A percentile compares a stretch with the other conserved stretches of the same genome.
These are phyloP conservation scores for Troglohyphantes excavatus DNA, from an alignment of 2,888 invertebrate species.

Conservation along the genomic window DNA sequence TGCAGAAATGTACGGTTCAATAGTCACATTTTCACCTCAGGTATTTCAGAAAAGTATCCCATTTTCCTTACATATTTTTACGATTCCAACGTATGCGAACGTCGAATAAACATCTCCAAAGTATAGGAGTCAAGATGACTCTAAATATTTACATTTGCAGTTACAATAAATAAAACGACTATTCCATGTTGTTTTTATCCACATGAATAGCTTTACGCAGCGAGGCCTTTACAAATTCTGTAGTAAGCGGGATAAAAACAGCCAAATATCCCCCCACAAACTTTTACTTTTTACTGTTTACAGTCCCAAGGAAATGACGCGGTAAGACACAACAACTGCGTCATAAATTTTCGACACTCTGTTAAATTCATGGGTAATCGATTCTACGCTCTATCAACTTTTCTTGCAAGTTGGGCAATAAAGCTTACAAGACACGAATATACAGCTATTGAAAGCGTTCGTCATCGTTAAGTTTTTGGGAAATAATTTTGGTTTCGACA, in stretches of 20 bases:
- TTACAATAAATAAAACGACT: background rate
- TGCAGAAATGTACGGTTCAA: no score
- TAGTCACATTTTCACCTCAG: no score
- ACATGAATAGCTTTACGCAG: background rate
- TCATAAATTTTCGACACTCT: conserved; percentile 42
- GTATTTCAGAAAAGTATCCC: no score
- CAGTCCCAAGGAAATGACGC: conserved; percentile 16
- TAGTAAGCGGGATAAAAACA: background rate
- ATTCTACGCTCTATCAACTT: conserved; percentile 18
- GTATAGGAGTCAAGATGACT: background rate
- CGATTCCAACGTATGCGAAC: no score
- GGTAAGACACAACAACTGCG: conserved; percentile 27
- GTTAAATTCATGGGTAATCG: conserved; percentile 34
- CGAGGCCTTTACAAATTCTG: background rate
- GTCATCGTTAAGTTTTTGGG: conserved; percentile 23
- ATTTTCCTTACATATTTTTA: no score
- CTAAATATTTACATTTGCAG: background rate
- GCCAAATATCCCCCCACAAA: background rate
- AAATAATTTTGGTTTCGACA: background rate
- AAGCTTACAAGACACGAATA: conserved; percentile 29
- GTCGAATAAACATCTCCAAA: no score
- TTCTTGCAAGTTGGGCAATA: conserved; percentile 23
- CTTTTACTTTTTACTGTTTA: background rate
- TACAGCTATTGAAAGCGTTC: conserved; percentile 35
- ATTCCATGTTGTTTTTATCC: background rate